Base-by-base conservation (phyloP, 2,888 invertebrate species). In the Metacarcinus magister region DNA sequence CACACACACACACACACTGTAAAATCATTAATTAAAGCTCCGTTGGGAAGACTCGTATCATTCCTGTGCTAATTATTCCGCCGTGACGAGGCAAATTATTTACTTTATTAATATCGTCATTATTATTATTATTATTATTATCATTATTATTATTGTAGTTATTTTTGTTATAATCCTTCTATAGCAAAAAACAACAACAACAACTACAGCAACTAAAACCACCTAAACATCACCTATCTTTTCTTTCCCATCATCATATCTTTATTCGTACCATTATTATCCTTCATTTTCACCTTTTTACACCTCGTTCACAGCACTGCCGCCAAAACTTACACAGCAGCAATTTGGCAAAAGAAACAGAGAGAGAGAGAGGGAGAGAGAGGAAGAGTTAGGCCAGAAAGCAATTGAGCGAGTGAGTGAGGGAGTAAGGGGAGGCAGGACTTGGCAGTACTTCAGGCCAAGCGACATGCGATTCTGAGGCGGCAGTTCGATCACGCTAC, bases 101-200 rank as follows among this genome's bases (percentile, higher is more conserved):
- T 1, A 10, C 32, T 28, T 32, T 82, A 82, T 82, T 82, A 82
- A 32, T 32, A 32, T 8, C 32, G 32, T 82, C 19, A 82, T 82
- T 82, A 32, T 82, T 82, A 82, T 82, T 32, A 82, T 82, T 82
- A 82, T 82, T 82, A 82, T 82, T 82, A 82, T 82, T 32, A 28
- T 82, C 32, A 82, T 32, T 32, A 32, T 82, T 32, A 82, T 82
- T 32, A 82, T 32, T 32, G 8, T 32, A 32, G 32, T 82, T 32
- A 32, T 82, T 32, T 32, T 82, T 32, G 8, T 82, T 32, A 32
- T 82, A 7, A 32, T 82, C 32, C 2, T 82, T 82, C 0, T 32
- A 67, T 5, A 2, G 23, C 16, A 0, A 3, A 67, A 19, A 23
- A 82, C 67, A 23, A 67, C 67, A 23, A 67, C 67, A 23, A 67